These are phyloP conservation scores for Steinernema hermaphroditum DNA, from an alignment of 2,888 invertebrate genomes.

Conservation along the genomic window DNA sequence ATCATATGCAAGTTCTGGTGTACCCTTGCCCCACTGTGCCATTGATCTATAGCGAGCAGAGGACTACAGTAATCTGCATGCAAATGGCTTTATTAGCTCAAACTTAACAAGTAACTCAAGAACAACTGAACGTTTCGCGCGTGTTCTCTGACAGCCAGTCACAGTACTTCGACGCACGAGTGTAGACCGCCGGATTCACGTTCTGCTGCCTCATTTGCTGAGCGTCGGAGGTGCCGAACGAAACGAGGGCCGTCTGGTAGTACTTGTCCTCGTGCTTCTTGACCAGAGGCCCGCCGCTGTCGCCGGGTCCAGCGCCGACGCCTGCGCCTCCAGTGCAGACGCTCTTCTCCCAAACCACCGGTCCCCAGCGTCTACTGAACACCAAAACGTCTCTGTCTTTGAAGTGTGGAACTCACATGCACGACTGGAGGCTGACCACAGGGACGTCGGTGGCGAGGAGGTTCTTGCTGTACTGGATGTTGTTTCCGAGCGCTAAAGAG, in stretches of 20 bases:
- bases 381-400: neutral
- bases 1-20: too few species aligned
- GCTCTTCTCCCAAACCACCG: neutral
- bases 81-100: too few species aligned
- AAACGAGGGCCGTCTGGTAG: neutral
- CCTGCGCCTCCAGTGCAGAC: neutral
- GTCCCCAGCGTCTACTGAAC: neutral
- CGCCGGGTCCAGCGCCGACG: neutral
- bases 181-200: neutral
- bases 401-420: neutral
- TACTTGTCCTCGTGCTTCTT: neutral
- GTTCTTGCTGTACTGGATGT: neutral
- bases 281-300: neutral
- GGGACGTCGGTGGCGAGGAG: neutral
- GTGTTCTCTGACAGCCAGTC: neutral
- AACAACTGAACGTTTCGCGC: neutral
- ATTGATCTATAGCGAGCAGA: too few species aligned
- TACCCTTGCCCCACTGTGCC: too few species aligned
- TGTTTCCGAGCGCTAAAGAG: neutral
- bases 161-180: neutral
- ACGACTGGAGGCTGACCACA: neutral
- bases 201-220: neutral
- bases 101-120: too few species aligned
- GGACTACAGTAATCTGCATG: too few species aligned
- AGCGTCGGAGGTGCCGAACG: neutral